A percentile compares a stretch with the other conserved stretches of the same genome.
These are phyloP conservation scores for Chlorodrepanis virens DNA, from an alignment of 2,113 vertebrate genomes.

Conservation along the genomic window DNA sequence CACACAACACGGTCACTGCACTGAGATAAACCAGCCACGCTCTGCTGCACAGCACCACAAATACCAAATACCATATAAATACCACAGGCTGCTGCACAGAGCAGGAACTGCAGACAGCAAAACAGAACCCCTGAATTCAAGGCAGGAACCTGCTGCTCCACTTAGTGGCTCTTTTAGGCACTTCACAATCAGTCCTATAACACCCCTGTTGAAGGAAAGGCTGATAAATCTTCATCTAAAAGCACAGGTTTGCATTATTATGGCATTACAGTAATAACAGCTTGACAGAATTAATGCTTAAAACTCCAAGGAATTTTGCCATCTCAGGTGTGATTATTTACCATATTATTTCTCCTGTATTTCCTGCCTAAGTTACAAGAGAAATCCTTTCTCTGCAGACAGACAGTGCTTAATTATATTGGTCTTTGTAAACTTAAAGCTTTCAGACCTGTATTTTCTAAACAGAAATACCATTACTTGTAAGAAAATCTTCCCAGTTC, in stretches of 20 bases:
- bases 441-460: background rate
- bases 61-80: rapidly evolving
- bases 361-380: background rate
- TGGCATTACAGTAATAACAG: background rate
- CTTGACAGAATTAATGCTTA: background rate
- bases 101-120: rapidly evolving
- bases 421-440: background rate
- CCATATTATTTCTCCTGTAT: background rate
- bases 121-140: background rate
- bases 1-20: background rate
- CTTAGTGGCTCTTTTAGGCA: background rate
- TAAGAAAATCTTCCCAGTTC: background rate
- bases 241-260: background rate
- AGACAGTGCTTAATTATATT: background rate
- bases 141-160: background rate
- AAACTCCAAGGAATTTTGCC: background rate
- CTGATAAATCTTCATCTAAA: background rate
- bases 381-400: background rate
- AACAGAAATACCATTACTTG: background rate
- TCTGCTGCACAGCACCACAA: background rate
- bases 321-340: background rate
- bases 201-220: background rate
- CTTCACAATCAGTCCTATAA: background rate
- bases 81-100: background rate
- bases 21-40: background rate